Conservation (phyloP, 2,797 vertebrate genomes). For the Mormyrus proboscirostris region DNA sequence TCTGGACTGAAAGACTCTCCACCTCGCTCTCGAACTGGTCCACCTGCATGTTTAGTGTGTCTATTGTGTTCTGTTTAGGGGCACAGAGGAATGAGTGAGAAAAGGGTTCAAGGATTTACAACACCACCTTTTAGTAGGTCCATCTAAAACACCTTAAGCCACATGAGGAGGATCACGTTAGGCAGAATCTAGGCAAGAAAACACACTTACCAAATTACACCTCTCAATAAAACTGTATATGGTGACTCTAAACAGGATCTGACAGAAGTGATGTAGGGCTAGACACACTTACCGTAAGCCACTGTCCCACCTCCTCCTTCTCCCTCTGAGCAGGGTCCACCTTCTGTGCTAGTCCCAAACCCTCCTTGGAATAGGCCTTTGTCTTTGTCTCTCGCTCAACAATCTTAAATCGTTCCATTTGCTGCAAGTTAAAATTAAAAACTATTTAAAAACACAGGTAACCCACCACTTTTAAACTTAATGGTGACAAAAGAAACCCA, state of each 20-base stretch:
- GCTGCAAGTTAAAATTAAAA: conserved; percentile 52
- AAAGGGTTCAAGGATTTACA: not conserved
- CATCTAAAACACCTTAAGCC: not conserved
- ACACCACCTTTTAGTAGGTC: not conserved
- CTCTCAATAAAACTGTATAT: not conserved
- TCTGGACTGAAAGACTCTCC: conserved; percentile 84
- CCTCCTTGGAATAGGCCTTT: conserved; percentile 89
- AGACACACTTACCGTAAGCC: conserved; percentile 74
- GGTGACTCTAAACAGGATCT: not conserved
- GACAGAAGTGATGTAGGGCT: not conserved
- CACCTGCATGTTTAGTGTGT: conserved; percentile 94
- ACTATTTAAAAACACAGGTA: too few relatives aligned
- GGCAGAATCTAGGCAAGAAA: not conserved
- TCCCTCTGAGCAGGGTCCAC: conserved; percentile 86
- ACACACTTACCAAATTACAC: not conserved
- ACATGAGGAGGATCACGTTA: not conserved
- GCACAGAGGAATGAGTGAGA: not conserved
- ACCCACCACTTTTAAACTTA: not conserved
- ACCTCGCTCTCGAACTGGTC: conserved; percentile 96
- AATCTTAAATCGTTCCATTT: conserved; percentile 94
- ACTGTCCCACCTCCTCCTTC: conserved; percentile 84
- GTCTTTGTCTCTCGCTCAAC: conserved; percentile 90
- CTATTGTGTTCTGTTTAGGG: conserved; percentile 77
- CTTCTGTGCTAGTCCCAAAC: conserved; percentile 81
- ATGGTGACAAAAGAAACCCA: not conserved